Evolutionary conservation across 2,797 vertebrate genomes (phyloP), one percentile per base, ranked within the genome.

Genomic region (Microctenopoma steveboyesi): DNA sequence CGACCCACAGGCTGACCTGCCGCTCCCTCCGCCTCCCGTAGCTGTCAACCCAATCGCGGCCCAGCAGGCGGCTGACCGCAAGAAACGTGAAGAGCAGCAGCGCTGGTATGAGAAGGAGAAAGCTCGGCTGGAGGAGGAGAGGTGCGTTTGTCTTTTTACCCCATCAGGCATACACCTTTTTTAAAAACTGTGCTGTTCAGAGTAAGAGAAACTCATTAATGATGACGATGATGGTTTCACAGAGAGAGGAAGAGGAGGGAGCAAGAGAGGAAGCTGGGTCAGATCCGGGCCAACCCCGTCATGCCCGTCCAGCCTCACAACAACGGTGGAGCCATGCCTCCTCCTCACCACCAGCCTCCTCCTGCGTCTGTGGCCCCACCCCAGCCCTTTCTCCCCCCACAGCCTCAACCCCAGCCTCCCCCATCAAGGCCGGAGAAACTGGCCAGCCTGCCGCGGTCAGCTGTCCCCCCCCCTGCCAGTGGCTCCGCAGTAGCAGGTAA

Each of bases 61-160:
- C 49, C 71, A 92, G 64, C 95, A 95, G 65, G 90, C 91, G 0
- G 94, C 95, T 0, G 98, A 98, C 84, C 94, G 96, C 46, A 97
- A 95, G 85, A 98, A 99, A 61, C 90, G 98, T 0, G 97, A 99
- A 81, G 98, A 99, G 82, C 98, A 99, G 84, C 98, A 98, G 85
- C 94, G 97, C 68, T 99, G 98, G 98, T 99, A 99, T 81, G 98
- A 99, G 85, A 99, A 98, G 80, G 98, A 99, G 87, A 99, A 99
- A 40, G 98, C 98, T 0, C 95, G 97, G 4, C 93, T 99, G 60
- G 98, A 99, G 72, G 98, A 99, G 72, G 98, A 99, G 79, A 93
- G 91, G 91, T 92, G 48, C 4, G 75, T 0, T 8, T 33, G 1
- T 0, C 22, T 22, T 7, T 35, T 40, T 1, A 40, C 7, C 3